phyloP scores from a whole-genome alignment of 2,888 invertebrate genomes.

The Apamea anceps region DNA sequence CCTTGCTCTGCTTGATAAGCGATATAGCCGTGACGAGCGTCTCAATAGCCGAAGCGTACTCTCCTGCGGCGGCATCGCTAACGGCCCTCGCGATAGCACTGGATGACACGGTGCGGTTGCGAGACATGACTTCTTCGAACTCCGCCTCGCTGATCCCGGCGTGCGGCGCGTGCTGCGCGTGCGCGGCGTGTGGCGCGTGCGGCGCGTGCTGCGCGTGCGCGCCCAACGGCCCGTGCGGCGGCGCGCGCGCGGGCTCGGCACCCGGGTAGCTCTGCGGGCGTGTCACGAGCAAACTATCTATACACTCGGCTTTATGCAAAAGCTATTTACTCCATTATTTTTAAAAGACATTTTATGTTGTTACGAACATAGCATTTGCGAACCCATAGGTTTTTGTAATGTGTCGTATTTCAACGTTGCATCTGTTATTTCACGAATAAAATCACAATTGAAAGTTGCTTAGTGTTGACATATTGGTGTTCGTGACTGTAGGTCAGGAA shows the following conservation, averaged over 20 bases:
- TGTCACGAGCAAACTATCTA: too few relatives aligned
- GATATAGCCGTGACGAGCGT: slow-evolving; percentile 99
- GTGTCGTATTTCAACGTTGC: too few relatives aligned
- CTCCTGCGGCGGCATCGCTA: slow-evolving; percentile 98
- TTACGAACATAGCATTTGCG: too few relatives aligned
- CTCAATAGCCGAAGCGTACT: slow-evolving; percentile 99
- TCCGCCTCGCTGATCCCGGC: slow-evolving; percentile 95
- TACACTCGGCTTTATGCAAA: too few relatives aligned
- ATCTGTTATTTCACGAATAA: too few relatives aligned
- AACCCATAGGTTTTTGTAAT: too few relatives aligned
- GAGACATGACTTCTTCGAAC: slow-evolving; percentile 98
- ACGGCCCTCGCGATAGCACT: slow-evolving; percentile 99
- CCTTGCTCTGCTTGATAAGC: slow-evolving; percentile 99
- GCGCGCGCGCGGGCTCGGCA: slow-evolving; percentile 69
- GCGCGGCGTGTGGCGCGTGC: slow-evolving; percentile 64
- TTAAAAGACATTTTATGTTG: too few relatives aligned
- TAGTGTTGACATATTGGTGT: too few relatives aligned
- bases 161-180: slow-evolving; percentile 74
- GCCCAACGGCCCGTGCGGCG: slow-evolving; percentile 67
- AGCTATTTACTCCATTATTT: too few relatives aligned
- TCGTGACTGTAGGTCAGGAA: not conserved
- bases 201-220: slow-evolving; percentile 66
- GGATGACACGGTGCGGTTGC: slow-evolving; percentile 99
- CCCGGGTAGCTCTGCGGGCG: slow-evolving; percentile 74
- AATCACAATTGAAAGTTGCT: too few relatives aligned